Evolutionary conservation across 2,797 vertebrate genomes (phyloP).

Genomic region (Hydrolagus colliei): DNA sequence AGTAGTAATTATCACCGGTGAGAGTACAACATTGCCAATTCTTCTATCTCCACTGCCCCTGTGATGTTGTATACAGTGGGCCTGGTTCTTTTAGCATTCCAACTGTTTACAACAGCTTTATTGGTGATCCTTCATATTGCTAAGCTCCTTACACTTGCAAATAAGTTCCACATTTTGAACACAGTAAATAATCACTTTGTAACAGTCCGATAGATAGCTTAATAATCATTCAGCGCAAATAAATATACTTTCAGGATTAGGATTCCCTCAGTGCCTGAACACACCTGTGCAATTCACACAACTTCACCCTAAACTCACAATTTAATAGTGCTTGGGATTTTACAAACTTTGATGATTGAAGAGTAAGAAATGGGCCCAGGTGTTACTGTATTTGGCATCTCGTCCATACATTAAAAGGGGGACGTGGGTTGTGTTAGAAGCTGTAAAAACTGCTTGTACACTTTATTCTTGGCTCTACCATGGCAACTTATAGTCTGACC

Average conservation of each 20-base stretch:
- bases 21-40: no score
- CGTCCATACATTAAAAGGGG: background rate
- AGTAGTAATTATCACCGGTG: no score
- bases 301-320: no score
- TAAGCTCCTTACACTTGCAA: constrained; percentile 68
- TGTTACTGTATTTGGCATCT: background rate
- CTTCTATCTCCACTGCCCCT: no score
- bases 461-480: background rate
- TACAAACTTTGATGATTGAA: background rate
- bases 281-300: background rate
- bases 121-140: constrained; percentile 69
- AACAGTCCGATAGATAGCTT: constrained; percentile 31
- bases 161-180: constrained; percentile 43
- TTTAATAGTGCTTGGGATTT: background rate
- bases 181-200: constrained; percentile 31
- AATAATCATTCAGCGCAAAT: constrained; percentile 27
- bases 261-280: constrained; percentile 3
- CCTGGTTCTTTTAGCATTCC: constrained; percentile 63
- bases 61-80: background rate
- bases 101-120: constrained; percentile 72
- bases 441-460: background rate
- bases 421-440: background rate
- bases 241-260: constrained; percentile 22
- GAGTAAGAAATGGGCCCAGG: background rate
- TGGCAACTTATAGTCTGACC: background rate